Evolutionary conservation across 2,113 vertebrate species (phyloP).

Genomic region (Ellobius talpinus): DNA sequence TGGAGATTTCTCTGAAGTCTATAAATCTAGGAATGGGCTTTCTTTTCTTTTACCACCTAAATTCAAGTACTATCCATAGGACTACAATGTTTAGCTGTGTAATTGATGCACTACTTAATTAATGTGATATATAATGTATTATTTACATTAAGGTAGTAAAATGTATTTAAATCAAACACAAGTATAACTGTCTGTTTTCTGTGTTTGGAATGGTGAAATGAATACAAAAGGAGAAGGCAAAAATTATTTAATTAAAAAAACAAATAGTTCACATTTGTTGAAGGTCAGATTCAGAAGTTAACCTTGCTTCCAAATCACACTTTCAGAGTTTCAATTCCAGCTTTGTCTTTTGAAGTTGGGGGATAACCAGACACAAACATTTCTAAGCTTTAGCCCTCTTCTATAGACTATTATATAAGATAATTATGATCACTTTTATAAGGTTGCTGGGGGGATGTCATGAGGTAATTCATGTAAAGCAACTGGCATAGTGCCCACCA

Average conservation of each 20-base stretch:
- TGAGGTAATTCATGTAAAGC: background rate
- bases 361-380: background rate
- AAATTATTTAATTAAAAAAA: background rate
- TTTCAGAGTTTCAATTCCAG: background rate
- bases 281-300: background rate
- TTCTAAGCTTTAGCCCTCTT: background rate
- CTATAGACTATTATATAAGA: background rate
- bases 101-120: background rate
- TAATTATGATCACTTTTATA: background rate
- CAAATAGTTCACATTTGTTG: background rate
- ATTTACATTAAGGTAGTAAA: background rate
- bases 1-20: background rate
- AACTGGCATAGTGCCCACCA: background rate
- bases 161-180: constrained; percentile 28
- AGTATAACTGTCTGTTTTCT: constrained; percentile 3
- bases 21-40: background rate
- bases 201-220: background rate
- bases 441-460: background rate
- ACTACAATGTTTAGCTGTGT: background rate
- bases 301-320: background rate
- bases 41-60: background rate
- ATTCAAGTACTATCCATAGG: background rate
- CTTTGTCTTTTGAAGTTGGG: background rate
- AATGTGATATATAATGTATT: background rate
- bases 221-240: background rate